phyloP scores from a whole-genome alignment of 2,797 vertebrate species.

The Pseudomugil tenellus region DNA sequence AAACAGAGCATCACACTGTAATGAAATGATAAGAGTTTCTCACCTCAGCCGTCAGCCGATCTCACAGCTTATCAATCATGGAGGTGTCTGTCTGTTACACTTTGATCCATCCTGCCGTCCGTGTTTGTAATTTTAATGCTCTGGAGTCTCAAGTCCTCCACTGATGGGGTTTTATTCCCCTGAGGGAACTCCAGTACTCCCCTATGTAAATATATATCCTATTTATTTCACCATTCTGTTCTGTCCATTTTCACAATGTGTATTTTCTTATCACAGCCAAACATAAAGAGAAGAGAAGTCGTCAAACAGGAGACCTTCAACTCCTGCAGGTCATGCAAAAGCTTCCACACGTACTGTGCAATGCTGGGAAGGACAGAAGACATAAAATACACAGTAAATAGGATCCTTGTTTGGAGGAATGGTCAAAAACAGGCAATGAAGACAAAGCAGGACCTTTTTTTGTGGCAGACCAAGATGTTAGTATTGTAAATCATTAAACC shows the following conservation, averaged over 20 bases:
- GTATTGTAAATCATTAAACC: background rate
- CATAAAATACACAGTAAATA: constrained; percentile 12
- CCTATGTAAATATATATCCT: constrained; percentile 28
- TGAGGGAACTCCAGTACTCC: constrained; percentile 6
- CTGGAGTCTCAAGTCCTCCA: constrained; percentile 24
- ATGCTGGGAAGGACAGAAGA: constrained; percentile 1
- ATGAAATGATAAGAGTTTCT: constrained; percentile 7
- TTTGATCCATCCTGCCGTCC: constrained; percentile 9
- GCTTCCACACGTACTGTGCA: background rate
- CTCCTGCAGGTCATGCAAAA: constrained; percentile 15
- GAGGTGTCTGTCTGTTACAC: constrained; percentile 7
- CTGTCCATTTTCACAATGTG: constrained; percentile 44
- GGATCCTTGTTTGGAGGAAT: background rate
- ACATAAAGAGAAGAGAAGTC: constrained; percentile 11
- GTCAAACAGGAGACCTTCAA: constrained; percentile 3
- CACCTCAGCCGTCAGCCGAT: background rate
- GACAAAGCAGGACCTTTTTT: constrained; percentile 1
- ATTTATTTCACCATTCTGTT: constrained; percentile 26
- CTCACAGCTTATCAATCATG: background rate
- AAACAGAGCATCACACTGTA: background rate
- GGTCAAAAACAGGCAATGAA: background rate
- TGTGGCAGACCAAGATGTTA: background rate
- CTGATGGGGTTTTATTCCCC: constrained; percentile 31
- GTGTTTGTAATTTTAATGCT: constrained; percentile 23
- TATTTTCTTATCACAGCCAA: constrained; percentile 34